Conservation (phyloP, 2,113 vertebrate species). For the Mustela nigripes region DNA sequence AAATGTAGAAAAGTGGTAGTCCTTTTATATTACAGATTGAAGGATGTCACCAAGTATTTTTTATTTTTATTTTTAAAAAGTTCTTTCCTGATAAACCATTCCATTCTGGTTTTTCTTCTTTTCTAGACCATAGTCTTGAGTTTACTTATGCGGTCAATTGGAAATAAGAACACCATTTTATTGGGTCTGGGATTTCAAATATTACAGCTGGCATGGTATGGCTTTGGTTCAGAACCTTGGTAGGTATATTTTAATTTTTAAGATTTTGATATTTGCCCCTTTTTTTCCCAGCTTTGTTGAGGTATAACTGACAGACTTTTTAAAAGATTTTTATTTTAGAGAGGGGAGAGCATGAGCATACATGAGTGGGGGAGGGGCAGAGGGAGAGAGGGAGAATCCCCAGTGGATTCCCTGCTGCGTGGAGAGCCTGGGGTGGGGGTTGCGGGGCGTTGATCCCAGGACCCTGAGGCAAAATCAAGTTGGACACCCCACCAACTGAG, state of each 20-base stretch:
- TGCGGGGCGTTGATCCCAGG: not conserved
- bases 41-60: not conserved
- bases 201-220: constrained; percentile 94
- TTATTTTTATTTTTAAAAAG: not conserved
- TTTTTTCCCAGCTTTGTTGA: not conserved
- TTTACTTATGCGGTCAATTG: constrained; percentile 95
- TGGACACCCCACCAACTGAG: not conserved
- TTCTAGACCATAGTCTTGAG: constrained; percentile 92
- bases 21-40: not conserved
- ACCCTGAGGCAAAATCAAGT: not conserved
- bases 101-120: constrained; percentile 13
- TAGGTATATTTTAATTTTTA: constrained; percentile 76
- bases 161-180: constrained; percentile 95
- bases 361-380: not conserved
- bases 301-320: not conserved
- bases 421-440: too few relatives aligned
- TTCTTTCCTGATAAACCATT: constrained; percentile 13
- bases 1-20: not conserved
- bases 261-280: rapidly evolving
- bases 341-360: not conserved
- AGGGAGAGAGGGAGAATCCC: not conserved
- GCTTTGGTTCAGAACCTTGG: constrained; percentile 94
- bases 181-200: constrained; percentile 94
- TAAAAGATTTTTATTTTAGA: not conserved
- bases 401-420: not conserved